A percentile compares a stretch with the other conserved stretches of the same genome.
These are phyloP conservation scores for Anolis carolinensis DNA, from an alignment of 2,113 vertebrate genomes.

Conservation along the genomic window DNA sequence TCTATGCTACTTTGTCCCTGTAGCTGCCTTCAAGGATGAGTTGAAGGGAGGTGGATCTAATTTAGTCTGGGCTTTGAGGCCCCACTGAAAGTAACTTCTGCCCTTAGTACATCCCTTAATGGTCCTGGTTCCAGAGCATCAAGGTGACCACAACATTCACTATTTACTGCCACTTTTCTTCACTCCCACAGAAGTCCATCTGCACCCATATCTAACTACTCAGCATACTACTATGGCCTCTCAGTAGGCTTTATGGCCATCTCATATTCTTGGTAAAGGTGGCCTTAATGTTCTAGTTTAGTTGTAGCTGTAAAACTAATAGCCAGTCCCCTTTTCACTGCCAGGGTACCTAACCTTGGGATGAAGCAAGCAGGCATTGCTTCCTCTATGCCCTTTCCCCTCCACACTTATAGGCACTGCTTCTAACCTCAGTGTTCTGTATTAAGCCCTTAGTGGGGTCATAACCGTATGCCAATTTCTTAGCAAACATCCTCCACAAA, in stretches of 20 bases:
- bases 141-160: not conserved
- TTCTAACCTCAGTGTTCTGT: not conserved
- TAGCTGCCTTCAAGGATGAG: too few species aligned
- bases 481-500: not conserved
- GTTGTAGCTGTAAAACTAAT: not conserved
- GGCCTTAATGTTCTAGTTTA: not conserved
- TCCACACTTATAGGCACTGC: not conserved
- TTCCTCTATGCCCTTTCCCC: not conserved
- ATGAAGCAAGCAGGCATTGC: not conserved
- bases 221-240: not conserved
- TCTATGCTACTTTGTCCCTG: not conserved
- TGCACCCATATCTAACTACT: not conserved
- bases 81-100: not conserved
- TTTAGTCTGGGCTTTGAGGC: too few species aligned
- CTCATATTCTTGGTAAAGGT: not conserved
- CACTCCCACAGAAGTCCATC: not conserved
- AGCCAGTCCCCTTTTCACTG: not conserved
- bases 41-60: not conserved
- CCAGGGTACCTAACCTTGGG: not conserved
- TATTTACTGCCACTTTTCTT: not conserved
- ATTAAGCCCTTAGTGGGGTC: conserved; percentile 1
- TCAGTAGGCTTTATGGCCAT: not conserved
- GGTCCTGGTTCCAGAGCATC: not conserved
- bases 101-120: not conserved
- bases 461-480: not conserved